Evolutionary conservation across 2,888 invertebrate genomes (phyloP), one percentile per base, ranked within the genome.

Genomic region (Norana najaformis): DNA sequence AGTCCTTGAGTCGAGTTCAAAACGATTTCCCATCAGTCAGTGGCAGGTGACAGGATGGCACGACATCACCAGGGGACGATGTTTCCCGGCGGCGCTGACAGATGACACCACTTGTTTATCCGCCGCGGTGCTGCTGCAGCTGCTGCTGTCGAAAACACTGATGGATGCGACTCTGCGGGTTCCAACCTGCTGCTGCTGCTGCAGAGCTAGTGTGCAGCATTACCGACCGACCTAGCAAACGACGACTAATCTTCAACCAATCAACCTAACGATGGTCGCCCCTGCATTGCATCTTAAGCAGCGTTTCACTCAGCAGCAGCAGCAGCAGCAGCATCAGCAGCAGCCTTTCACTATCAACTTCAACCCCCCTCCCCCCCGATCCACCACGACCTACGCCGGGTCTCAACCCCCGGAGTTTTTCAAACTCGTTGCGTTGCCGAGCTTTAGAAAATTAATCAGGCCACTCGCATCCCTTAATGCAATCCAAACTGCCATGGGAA

Each of bases 171-270:
- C 30, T 69, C 30, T 69, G n/a, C 30, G 30, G n/a, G 69, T 69
- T 30, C 69, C 69, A 69, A n/a, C 30, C 69, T 69, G 53, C 23
- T 53, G 30, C 23, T 53, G n/a, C 69, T 5, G 69, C 30, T 5
- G 8, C 69, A 1, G 69, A 69, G 23, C 47, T 47, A 47, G 69
- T 69, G 69, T 1, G n/a, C 69, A n/a, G 30, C 69, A 69, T 69
- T n/a, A 69, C 69, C 69, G n/a, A 69, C 69, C 47, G 47, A 47
- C 41, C 41, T 41, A 41, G 41, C 41, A 41, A 41, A 20, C 18
- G n/a, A 69, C 69, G 69, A 30, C 69, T 69, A 69, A 69, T 69
- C 69, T 69, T 69, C n/a, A 69, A n/a, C 69, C 69, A n/a, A 69
- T n/a, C 69, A n/a, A 30, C n/a, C 69, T n/a, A 69, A 30, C 69